phyloP scores from a whole-genome alignment of 2,113 vertebrate species.

The Paralichthys olivaceus region DNA sequence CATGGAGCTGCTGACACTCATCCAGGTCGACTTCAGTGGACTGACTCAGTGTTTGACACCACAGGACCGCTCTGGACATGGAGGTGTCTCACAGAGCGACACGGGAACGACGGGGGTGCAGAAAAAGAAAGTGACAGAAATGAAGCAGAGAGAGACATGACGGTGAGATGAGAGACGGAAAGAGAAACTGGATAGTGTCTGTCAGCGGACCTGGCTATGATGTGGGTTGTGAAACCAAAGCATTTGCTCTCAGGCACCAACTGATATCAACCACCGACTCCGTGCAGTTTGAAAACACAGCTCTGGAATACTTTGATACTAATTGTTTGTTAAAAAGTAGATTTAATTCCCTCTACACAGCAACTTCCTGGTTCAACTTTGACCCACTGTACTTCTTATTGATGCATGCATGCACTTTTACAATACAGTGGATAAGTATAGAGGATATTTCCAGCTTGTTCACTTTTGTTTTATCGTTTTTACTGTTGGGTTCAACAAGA shows the following conservation, averaged over 20 bases:
- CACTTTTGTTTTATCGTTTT: neutral
- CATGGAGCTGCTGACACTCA: neutral
- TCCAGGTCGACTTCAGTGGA: neutral
- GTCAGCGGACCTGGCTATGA: conserved; percentile 25
- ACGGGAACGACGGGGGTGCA: too few relatives aligned
- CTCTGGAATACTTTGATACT: neutral
- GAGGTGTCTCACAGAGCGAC: neutral
- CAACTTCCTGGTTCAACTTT: conserved; percentile 25
- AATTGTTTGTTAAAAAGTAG: too few relatives aligned
- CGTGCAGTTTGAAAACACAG: too few relatives aligned
- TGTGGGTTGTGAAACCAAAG: conserved; percentile 24
- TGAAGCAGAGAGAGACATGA: neutral
- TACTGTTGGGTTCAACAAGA: neutral
- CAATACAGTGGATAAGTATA: neutral
- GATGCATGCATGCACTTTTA: conserved; percentile 34
- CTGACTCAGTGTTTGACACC: neutral
- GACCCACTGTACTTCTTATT: conserved; percentile 23
- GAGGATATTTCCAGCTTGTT: conserved; percentile 1
- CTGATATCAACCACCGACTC: neutral
- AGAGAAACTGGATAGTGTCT: neutral
- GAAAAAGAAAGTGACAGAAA: neutral
- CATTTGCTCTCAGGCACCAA: conserved; percentile 6
- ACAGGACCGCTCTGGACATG: neutral
- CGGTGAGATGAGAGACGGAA: conserved; percentile 1
- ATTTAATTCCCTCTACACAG: neutral